Evolutionary conservation across 2,888 invertebrate genomes (phyloP), one percentile per base, ranked within the genome.

Genomic region (Cheilosia grossa): DNA sequence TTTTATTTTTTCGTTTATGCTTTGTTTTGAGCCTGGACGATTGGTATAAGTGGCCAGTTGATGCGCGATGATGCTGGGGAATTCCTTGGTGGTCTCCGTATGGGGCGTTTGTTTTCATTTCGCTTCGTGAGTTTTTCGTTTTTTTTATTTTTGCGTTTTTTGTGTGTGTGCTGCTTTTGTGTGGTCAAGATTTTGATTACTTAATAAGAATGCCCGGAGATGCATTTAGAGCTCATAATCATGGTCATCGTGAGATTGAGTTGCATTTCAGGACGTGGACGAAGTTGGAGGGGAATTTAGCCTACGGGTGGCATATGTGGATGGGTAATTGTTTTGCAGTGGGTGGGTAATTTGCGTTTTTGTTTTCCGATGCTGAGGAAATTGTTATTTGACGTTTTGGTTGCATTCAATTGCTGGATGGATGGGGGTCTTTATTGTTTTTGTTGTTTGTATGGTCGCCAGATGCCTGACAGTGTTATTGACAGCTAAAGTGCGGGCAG

Each of bases 151-250:
- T 24, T 24, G 1, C 3, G 3, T 24, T 24, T 24, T 27, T 5
- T 27, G 27, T 67, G 15, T 13, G 21, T 2, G 27, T 40, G 49
- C 21, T 13, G 63, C 82, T 67, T 79, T 75, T 66, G 85, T 81
- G 85, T 85, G 85, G 85, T 72, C 85, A 85, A 85, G 85, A 85
- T 85, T 85, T 81, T 85, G 85, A 85, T 85, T 85, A 67, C 85
- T 85, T 85, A 85, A 85, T 85, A 85, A 85, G 85, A 81, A 77
- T 66, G 81, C 85, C 81, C 21, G 67, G 24, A 85, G 85, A 85
- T 81, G 85, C 85, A 72, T 85, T 81, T 77, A 77, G 81, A 67
- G 67, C 72, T 77, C 80, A 85, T 81, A 85, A 85, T 66, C 75
- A 54, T 72, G 72, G 64, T 19, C 74, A 70, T 72, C 61, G 70